Conservation (phyloP, 2,888 invertebrate genomes). For the Epinotia demarniana region DNA sequence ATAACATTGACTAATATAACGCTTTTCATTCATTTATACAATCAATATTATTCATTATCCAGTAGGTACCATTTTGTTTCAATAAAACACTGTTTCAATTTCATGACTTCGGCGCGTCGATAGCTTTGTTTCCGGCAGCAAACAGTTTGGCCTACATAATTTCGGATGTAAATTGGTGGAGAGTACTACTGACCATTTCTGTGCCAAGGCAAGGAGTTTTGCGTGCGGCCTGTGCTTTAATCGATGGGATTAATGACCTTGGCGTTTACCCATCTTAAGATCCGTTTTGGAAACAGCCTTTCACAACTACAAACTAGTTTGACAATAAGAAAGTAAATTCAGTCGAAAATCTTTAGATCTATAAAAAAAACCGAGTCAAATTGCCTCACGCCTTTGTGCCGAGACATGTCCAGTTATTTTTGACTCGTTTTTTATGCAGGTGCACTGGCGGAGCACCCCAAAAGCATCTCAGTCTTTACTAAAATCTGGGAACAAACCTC, state of each 20-base stretch:
- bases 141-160: slow-evolving; percentile 71
- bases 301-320: not conserved
- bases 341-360: too few species aligned
- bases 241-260: slow-evolving; percentile 80
- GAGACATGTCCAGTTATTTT: too few species aligned
- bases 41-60: too few species aligned
- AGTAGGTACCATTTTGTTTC: not conserved
- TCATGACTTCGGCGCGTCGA: slow-evolving; percentile 33
- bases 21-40: not conserved
- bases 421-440: too few species aligned
- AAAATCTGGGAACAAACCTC: too few species aligned
- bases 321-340: not conserved
- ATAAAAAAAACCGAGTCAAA: too few species aligned
- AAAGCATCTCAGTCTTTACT: too few species aligned
- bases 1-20: not conserved
- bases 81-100: slow-evolving; percentile 23
- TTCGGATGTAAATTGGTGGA: slow-evolving; percentile 60
- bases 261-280: slow-evolving; percentile 73
- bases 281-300: not conserved
- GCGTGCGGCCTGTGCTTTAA: slow-evolving; percentile 76
- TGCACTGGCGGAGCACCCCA: too few species aligned
- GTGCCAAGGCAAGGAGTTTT: slow-evolving; percentile 82
- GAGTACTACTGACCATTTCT: slow-evolving; percentile 70
- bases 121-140: slow-evolving; percentile 63
- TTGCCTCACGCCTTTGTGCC: too few species aligned